phyloP scores from a whole-genome alignment of 2,113 vertebrate genomes.

The Peucedramus taeniatus region DNA sequence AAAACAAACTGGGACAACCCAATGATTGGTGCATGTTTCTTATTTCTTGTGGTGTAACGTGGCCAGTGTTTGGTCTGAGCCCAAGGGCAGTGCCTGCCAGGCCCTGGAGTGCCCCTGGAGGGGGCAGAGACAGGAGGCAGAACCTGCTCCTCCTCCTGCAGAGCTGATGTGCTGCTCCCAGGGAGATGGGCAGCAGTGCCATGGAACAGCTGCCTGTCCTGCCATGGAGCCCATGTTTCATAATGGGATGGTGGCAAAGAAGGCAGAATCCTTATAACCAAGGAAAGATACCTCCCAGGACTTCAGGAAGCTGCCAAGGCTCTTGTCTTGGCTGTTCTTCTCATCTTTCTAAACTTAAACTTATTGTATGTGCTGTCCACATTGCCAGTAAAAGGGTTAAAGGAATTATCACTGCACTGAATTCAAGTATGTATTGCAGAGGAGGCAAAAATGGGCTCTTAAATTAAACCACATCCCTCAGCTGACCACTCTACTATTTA shows the following conservation, averaged over 20 bases:
- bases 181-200: neutral
- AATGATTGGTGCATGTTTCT: no score
- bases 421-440: neutral
- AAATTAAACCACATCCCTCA: neutral
- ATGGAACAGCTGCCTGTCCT: neutral
- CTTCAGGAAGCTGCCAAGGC: neutral
- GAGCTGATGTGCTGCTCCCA: neutral
- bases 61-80: neutral
- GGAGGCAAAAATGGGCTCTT: neutral
- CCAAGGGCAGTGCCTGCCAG: neutral
- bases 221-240: neutral
- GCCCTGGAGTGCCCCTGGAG: neutral
- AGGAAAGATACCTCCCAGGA: neutral
- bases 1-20: neutral
- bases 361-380: no score
- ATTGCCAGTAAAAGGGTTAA: neutral
- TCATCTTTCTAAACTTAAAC: neutral
- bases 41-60: fast-evolving
- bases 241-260: neutral
- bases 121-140: neutral
- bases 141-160: neutral
- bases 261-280: neutral
- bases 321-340: neutral
- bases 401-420: neutral
- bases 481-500: neutral